A percentile compares a stretch with the other conserved stretches of the same genome.
phyloP scores from a whole-genome alignment of 2,113 vertebrate species.

The Anhinga rufa region DNA sequence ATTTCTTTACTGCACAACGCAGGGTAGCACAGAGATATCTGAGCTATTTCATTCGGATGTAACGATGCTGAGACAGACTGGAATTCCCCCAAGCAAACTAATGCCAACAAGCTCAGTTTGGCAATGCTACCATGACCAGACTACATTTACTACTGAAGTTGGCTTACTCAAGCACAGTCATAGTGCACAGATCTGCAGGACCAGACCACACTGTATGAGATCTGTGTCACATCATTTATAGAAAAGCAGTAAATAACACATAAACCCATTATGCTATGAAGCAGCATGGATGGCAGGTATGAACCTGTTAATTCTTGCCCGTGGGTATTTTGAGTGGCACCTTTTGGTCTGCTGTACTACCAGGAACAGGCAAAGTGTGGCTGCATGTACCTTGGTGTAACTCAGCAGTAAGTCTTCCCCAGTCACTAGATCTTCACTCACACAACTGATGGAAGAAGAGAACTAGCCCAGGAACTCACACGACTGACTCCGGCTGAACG shows the following conservation, averaged over 20 bases:
- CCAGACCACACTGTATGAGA: background rate
- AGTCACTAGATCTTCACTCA: background rate
- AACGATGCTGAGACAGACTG: background rate
- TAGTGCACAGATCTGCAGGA: background rate
- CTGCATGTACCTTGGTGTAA: background rate
- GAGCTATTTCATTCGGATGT: background rate
- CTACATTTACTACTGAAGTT: background rate
- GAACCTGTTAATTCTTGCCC: background rate
- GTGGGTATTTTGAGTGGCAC: background rate
- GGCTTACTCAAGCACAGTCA: background rate
- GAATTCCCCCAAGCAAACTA: background rate
- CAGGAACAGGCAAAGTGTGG: background rate
- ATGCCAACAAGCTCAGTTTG: background rate
- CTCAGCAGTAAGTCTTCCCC: background rate
- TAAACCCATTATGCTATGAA: background rate
- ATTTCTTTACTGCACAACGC: background rate
- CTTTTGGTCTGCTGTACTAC: background rate
- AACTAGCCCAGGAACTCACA: background rate
- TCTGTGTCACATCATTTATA: background rate
- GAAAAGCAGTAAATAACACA: background rate
- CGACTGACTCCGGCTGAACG: background rate
- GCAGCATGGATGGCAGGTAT: background rate
- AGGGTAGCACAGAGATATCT: background rate
- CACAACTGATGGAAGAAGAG: background rate
- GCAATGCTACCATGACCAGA: background rate